These are phyloP conservation scores for Diarsia rubi DNA, from an alignment of 2,888 invertebrate genomes.

Conservation along the genomic window DNA sequence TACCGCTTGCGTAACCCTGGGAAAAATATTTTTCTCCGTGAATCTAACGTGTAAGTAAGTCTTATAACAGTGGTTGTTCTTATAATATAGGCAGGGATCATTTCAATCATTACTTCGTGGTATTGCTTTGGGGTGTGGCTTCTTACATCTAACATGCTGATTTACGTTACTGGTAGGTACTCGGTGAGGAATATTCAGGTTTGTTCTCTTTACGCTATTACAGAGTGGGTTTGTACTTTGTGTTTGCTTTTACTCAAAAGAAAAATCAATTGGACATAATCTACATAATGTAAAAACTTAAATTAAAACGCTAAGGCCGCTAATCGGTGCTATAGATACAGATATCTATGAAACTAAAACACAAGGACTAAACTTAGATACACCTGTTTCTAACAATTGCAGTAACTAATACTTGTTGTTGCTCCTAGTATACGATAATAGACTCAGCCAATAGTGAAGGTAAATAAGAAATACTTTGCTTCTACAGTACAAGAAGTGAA, in stretches of 20 bases:
- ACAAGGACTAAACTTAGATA: slow-evolving; percentile 78
- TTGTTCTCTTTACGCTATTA: slow-evolving; percentile 76
- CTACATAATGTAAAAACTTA: slow-evolving; percentile 79
- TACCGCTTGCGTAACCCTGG: slow-evolving; percentile 91
- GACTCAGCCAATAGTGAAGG: slow-evolving; percentile 79
- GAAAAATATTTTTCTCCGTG: slow-evolving; percentile 91
- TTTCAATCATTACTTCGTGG: slow-evolving; percentile 82
- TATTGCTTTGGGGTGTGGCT: slow-evolving; percentile 81
- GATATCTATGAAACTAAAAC: slow-evolving; percentile 84
- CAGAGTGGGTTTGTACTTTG: slow-evolving; percentile 74
- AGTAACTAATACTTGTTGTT: slow-evolving; percentile 79
- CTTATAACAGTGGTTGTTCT: slow-evolving; percentile 87
- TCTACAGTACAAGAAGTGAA: slow-evolving; percentile 76
- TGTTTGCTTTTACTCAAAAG: slow-evolving; percentile 75
- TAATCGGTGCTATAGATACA: slow-evolving; percentile 82
- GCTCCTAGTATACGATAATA: slow-evolving; percentile 75
- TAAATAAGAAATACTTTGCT: slow-evolving; percentile 79
- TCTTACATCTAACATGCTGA: slow-evolving; percentile 86
- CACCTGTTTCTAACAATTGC: slow-evolving; percentile 82
- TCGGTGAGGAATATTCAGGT: slow-evolving; percentile 77
- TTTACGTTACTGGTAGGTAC: slow-evolving; percentile 78
- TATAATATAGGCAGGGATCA: slow-evolving; percentile 78
- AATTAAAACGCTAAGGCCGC: slow-evolving; percentile 85
- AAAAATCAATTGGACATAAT: slow-evolving; percentile 74
- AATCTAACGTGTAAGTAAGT: slow-evolving; percentile 90